Base-by-base conservation (phyloP, 2,113 vertebrate genomes). In the Cyanoramphus novaezelandiae region DNA sequence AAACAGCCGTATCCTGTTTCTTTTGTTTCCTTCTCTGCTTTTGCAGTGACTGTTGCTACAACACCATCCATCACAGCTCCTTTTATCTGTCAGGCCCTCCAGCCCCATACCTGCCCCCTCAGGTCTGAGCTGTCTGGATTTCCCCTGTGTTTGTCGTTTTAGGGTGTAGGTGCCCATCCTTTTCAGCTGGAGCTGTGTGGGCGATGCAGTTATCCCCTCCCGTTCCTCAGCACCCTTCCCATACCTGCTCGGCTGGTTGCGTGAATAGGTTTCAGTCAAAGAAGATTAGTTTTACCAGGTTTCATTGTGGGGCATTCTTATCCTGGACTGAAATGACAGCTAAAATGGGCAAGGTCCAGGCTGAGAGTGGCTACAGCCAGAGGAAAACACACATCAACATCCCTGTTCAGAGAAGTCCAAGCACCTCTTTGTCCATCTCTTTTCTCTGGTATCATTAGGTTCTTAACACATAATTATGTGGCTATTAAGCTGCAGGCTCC, bases 1-100 rank as follows among this genome's bases (percentile, higher is more conserved):
- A 50, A 87, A 82, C 71, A 91, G 84, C 35, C 84, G 4, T 74
- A 95, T 96, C 95, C 97, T 91, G 84, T 95, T 97, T 70, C 97
- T 95, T 96, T 95, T 96, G 96, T 96, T 95, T 82, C 62, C 86
- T 90, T 77, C 55, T 65, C 80, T 93, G 95, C 77, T 44, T 93
- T 91, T 72, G 92, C 91, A 68, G 88, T 68, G 91, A 84, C 77
- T 82, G 93, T 96, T 96, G 91, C 95, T 86, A 87, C 95, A 93
- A 84, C 90, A 82, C 83, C 47, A 96, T 95, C 91, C 83, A 80
- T 96, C 94, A 95, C 62, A 0, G 65, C 62, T 87, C 83, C 86
- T 72, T 95, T 90, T 74, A 89, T 77, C 62, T 91, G 80, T n/a
- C 92, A 79, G 67, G 50, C 41, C 75, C 78, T 76, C 39, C 77